Percentiles rank a stretch among this genome's conserved stretches.
Conservation (phyloP, 1,140 invertebrate species). For the Hyposmocoma kahamanoa region DNA sequence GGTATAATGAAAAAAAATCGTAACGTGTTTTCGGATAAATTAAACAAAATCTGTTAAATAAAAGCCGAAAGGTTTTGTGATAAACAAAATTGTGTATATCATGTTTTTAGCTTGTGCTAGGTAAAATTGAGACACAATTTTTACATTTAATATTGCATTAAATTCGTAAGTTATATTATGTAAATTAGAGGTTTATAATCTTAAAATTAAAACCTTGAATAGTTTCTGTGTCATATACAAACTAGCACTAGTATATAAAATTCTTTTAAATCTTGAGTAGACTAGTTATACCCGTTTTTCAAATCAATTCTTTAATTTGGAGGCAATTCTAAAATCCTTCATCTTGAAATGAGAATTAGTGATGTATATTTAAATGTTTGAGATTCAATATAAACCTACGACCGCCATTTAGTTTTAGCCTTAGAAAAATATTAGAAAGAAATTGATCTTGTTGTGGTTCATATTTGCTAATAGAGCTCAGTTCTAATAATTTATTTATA, state of each 20-base stretch:
- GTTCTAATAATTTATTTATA: constrained; percentile 1
- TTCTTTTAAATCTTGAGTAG: constrained; percentile 7
- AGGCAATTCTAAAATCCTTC: background rate
- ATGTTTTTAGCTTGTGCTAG: too few relatives aligned
- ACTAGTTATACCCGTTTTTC: background rate
- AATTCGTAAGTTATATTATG: too few relatives aligned
- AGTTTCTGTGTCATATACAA: background rate
- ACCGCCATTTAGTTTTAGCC: constrained; percentile 3
- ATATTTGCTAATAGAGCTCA: background rate
- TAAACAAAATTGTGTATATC: too few relatives aligned
- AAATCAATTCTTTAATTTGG: constrained; percentile 8
- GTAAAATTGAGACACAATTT: too few relatives aligned
- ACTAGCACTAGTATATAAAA: constrained; percentile 4
- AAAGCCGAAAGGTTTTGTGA: too few relatives aligned
- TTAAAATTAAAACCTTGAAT: constrained; percentile 4
- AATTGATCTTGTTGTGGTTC: background rate
- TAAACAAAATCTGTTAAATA: too few relatives aligned
- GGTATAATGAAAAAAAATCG: too few relatives aligned
- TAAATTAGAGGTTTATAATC: background rate
- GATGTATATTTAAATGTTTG: constrained; percentile 8
- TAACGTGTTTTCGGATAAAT: too few relatives aligned
- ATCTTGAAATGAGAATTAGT: background rate
- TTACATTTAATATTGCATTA: too few relatives aligned
- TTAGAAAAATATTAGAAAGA: constrained; percentile 3
- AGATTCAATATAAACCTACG: constrained; percentile 11